These are phyloP conservation scores for Drosophila tripunctata DNA, from an alignment of 2,888 invertebrate genomes.

Conservation along the genomic window DNA sequence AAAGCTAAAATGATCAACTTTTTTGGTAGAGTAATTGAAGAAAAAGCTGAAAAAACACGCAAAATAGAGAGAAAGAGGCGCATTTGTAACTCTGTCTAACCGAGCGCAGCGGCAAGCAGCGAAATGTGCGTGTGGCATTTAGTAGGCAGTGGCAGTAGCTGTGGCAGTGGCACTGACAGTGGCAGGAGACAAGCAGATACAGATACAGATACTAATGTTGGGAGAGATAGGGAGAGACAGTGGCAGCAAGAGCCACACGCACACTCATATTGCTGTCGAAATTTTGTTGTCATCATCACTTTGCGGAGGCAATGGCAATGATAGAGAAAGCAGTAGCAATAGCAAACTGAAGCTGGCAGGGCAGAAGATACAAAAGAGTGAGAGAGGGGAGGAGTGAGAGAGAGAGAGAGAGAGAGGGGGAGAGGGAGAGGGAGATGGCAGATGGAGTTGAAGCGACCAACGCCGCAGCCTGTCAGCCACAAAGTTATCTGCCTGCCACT, in stretches of 20 bases:
- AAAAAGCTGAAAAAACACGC: constrained; percentile 20
- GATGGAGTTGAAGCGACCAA: constrained; percentile 44
- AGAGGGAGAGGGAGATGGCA: neutral
- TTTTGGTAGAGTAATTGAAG: constrained; percentile 35
- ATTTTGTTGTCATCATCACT: constrained; percentile 78
- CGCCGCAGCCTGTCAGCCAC: constrained; percentile 66
- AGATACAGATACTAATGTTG: constrained; percentile 37
- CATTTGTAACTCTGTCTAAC: constrained; percentile 79
- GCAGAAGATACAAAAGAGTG: no score
- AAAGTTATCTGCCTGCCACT: constrained; percentile 71
- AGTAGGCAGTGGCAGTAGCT: constrained; percentile 41
- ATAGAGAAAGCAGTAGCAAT: constrained; percentile 8
- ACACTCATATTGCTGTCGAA: constrained; percentile 53
- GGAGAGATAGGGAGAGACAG: constrained; percentile 25
- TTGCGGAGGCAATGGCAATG: constrained; percentile 45
- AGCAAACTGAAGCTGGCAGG: constrained; percentile 33
- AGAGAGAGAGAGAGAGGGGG: neutral
- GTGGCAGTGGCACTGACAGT: constrained; percentile 37
- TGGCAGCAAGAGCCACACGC: constrained; percentile 18
- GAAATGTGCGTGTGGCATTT: constrained; percentile 78
- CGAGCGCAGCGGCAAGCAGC: constrained; percentile 59
- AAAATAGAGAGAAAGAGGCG: constrained; percentile 37
- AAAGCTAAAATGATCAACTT: neutral
- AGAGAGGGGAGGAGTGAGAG: neutral
- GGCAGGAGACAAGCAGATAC: constrained; percentile 7